phyloP scores from a whole-genome alignment of 92 coral and sea anemone species.

The Umimayanthus kanabou region DNA sequence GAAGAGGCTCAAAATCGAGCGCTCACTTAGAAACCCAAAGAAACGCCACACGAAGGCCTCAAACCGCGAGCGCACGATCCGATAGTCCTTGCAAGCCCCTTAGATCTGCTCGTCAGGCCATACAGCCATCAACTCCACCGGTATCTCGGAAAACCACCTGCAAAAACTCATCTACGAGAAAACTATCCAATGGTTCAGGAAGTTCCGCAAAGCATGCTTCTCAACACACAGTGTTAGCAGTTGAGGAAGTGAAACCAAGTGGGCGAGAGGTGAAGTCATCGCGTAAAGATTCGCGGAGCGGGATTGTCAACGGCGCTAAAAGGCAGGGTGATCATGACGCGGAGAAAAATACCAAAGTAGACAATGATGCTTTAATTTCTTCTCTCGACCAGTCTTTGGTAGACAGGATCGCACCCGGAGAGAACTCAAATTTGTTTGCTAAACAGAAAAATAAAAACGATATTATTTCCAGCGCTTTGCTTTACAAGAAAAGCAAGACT shows the following conservation, averaged over 20 bases:
- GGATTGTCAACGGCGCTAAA: neutral
- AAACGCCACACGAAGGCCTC: neutral
- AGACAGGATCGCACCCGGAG: neutral
- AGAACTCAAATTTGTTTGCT: neutral
- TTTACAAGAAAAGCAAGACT: neutral
- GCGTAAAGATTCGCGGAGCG: slow-evolving; percentile 21
- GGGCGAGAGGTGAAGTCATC: neutral
- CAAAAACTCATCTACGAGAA: slow-evolving; percentile 15
- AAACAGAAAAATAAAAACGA: neutral
- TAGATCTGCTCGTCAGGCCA: neutral
- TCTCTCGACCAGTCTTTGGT: neutral
- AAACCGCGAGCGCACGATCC: slow-evolving; percentile 19
- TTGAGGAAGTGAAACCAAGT: neutral
- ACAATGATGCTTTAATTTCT: neutral
- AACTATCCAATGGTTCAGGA: slow-evolving; percentile 4
- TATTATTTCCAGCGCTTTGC: neutral
- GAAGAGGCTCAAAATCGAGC: slow-evolving; percentile 21
- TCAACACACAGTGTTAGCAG: neutral
- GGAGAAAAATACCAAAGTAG: neutral
- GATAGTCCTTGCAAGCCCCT: slow-evolving; percentile 14
- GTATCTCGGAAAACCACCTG: neutral
- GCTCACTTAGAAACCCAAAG: neutral
- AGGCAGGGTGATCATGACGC: neutral
- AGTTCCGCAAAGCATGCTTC: neutral
- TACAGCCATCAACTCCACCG: neutral